Evolutionary conservation across 2,797 vertebrate species (phyloP), one percentile per base, ranked within the genome.

Genomic region (Thunnus albacares): DNA sequence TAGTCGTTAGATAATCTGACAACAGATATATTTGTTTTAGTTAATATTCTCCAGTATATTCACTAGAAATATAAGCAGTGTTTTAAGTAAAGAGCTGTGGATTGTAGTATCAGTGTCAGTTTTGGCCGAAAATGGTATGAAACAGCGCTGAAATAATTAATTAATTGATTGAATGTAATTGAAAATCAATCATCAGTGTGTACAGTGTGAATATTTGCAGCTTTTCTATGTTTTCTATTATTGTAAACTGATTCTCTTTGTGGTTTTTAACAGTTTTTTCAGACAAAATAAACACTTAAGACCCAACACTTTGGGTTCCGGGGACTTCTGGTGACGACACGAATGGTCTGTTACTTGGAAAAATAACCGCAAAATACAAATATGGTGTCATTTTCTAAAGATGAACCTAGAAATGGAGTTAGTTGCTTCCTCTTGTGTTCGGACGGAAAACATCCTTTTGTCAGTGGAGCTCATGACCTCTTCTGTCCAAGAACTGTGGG

Each of bases 371-470:
- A 45, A 47, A 28, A 17, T 49, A 43, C n/a, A 47, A 68, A 45
- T 9, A 13, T 45, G 22, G 4, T 59, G 18, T 45, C 0, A 15
- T 14, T 63, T 20, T 59, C 18, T 33, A 53, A 43, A 33, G 30
- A 61, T 30, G 22, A 75, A 35, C 1, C 47, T 35, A 0, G 47
- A 45, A 45, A 38, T 17, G 15, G n/a, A 26, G 38, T 49, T 41
- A 33, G 15, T 51, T 8, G 18, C 10, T 3, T 3, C 26, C 17
- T 49, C 51, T 45, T 17, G 59, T 4, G 4, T 20, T 78, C 49
- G 38, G 69, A 65, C 63, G 11, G 47, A 67, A 66, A 82, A 81
- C 13, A 11, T 77, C 80, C 58, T 76, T 66, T 71, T 57, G 58
- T 56, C 24, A 15, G 3, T 13, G 38, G 45, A 73, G 73, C 67